Conservation (phyloP, 2,888 invertebrate species). For the Cheilosia soror region DNA sequence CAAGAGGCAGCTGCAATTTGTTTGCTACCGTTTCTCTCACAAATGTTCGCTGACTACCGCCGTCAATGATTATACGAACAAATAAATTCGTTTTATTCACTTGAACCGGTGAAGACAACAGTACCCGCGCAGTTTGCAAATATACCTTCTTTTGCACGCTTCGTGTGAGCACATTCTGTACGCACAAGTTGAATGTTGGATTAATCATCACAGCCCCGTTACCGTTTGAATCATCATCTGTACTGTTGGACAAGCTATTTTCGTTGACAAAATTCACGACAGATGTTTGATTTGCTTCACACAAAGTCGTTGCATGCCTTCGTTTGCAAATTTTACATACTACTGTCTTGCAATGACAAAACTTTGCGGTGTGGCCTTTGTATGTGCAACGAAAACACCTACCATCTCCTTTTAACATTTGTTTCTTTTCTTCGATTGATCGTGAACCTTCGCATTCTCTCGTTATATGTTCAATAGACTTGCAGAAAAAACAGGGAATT, state of each 20-base stretch:
- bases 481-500: constrained; percentile 3
- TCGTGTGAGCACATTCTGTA: too few relatives aligned
- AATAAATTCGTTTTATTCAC: not conserved
- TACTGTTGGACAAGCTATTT: not conserved
- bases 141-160: not conserved
- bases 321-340: constrained; percentile 13
- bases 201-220: too few relatives aligned
- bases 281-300: not conserved
- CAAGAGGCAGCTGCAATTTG: constrained; percentile 8
- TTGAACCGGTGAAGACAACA: not conserved
- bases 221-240: too few relatives aligned
- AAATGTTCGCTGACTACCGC: constrained; percentile 21
- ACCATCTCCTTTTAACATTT: constrained; percentile 34
- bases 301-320: constrained; percentile 1
- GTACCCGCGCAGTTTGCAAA: constrained; percentile 15
- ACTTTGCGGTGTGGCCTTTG: constrained; percentile 17
- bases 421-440: constrained; percentile 9
- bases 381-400: constrained; percentile 27
- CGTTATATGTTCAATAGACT: constrained; percentile 22
- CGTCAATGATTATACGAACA: constrained; percentile 23
- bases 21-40: constrained; percentile 10
- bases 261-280: not conserved
- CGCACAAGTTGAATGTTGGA: not conserved
- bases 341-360: constrained; percentile 1
- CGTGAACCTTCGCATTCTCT: constrained; percentile 3